phyloP scores from a whole-genome alignment of 1,140 invertebrate genomes.

The Drosophila ficusphila region DNA sequence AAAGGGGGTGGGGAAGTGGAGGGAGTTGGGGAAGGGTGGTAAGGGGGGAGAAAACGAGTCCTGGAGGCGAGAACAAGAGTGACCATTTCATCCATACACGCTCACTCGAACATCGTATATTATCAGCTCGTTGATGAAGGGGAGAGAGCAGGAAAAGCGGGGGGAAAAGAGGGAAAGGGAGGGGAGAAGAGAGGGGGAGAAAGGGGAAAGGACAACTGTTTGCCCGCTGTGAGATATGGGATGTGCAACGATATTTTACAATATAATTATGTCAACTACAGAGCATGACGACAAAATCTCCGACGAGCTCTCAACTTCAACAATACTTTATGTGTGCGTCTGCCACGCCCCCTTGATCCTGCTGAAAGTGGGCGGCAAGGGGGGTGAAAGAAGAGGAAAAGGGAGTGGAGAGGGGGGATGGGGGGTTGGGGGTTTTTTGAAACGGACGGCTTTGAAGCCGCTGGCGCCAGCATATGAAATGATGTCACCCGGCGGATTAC shows the following conservation, averaged over 20 bases:
- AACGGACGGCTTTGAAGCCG: conserved; percentile 27
- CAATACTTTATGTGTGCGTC: conserved; percentile 67
- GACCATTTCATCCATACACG: conserved; percentile 33
- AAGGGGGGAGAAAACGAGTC: not conserved
- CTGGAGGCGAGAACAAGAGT: conserved; percentile 14
- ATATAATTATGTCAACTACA: conserved; percentile 80
- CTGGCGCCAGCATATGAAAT: conserved; percentile 74
- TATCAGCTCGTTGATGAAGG: conserved; percentile 6
- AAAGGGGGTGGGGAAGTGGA: too few species aligned
- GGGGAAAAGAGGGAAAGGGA: too few species aligned
- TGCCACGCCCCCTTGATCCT: not conserved
- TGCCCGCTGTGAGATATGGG: conserved; percentile 14
- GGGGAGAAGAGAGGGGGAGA: too few species aligned
- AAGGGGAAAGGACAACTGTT: not conserved
- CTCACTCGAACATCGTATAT: conserved; percentile 40
- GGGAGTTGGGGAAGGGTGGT: too few species aligned
- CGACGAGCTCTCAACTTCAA: conserved; percentile 68
- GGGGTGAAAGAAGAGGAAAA: too few species aligned
- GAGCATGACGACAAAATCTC: conserved; percentile 68
- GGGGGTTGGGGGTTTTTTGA: not conserved
- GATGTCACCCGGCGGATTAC: conserved; percentile 73
- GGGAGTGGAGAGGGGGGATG: not conserved
- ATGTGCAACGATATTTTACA: conserved; percentile 75
- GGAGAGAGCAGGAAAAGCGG: not conserved
- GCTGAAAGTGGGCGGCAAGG: not conserved